Base-by-base conservation (phyloP, 2,113 vertebrate genomes). In the Anguilla japonica region DNA sequence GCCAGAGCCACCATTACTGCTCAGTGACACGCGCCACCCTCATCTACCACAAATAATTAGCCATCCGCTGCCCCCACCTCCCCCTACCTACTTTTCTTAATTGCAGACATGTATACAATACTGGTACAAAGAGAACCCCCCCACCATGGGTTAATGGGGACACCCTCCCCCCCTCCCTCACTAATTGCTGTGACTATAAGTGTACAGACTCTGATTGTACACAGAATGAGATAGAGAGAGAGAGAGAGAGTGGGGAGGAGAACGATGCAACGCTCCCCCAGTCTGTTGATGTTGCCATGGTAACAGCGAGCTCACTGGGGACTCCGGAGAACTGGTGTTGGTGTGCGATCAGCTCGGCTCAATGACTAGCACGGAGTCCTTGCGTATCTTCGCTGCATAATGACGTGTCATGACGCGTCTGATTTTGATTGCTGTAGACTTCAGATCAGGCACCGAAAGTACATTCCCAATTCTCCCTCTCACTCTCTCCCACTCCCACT, bases 221-320 rank as follows among this genome's bases (percentile, higher is more conserved):
- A 67, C 60, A 67, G 60, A 20, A 26, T 26, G n/a, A 34, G 6
- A 71, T 34, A 22, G 29, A 81, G 8, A 41, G 79, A 75, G 71
- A 67, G 78, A 43, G 26, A 29, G 53, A 40, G 15, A 2, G 34
- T 43, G 78, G 7, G 34, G 2, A 34, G 84, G 22, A 34, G 40
- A 63, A 41, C n/a, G 60, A 79, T 86, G 50, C 60, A 34, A 67
- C 39, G 79, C 26, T 16, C 40, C 84, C 79, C 40, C 26, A 34
- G 40, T 14, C 79, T 81, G 85, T 86, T 86, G 79, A 86, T 67
- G 85, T 86, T 71, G 79, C 56, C 85, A 29, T 67, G 85, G 85
- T n/a, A 81, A 81, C 85, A 29, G 79, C 29, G 53, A 86, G 79
- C 85, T 86, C 79, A 63, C 40, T 53, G 50, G 79, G 78, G 84